These are phyloP conservation scores for Periplaneta americana DNA, from an alignment of 1,140 invertebrate genomes.

Conservation along the genomic window DNA sequence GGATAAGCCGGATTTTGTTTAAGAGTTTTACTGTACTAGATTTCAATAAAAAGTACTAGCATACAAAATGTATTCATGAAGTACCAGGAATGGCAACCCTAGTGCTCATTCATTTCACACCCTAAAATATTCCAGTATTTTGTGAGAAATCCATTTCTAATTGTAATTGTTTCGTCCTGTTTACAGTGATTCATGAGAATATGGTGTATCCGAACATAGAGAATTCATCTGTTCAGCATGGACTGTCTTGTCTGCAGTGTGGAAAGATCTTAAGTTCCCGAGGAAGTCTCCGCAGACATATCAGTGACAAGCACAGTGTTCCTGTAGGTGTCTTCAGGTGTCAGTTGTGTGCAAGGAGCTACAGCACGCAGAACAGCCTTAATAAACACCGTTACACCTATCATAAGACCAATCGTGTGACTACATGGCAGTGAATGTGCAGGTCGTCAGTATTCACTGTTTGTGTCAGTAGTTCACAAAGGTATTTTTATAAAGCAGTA, in stretches of 20 bases:
- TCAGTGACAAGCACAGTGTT: constrained; percentile 12
- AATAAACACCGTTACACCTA: constrained; percentile 18
- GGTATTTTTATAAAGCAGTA: no score
- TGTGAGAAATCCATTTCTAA: background rate
- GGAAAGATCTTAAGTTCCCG: constrained; percentile 11
- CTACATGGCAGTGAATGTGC: background rate
- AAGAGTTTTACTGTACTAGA: no score
- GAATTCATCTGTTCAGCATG: background rate
- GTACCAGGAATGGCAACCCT: background rate
- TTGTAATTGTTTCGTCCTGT: no score
- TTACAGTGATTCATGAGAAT: background rate
- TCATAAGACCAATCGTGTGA: constrained; percentile 4
- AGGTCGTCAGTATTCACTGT: no score
- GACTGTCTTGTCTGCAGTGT: constrained; percentile 6
- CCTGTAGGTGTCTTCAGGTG: constrained; percentile 5
- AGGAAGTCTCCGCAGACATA: constrained; percentile 11
- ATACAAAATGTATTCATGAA: no score
- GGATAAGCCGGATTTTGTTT: no score
- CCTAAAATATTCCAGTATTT: no score
- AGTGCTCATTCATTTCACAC: background rate
- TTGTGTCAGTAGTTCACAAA: no score
- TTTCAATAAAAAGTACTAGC: no score
- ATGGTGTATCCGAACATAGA: background rate
- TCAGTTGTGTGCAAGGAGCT: constrained; percentile 1
- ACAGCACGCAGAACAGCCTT: constrained; percentile 17